A percentile compares a stretch with the other conserved stretches of the same genome.
phyloP scores from a whole-genome alignment of 2,113 vertebrate genomes.

The Pimephales promelas region DNA sequence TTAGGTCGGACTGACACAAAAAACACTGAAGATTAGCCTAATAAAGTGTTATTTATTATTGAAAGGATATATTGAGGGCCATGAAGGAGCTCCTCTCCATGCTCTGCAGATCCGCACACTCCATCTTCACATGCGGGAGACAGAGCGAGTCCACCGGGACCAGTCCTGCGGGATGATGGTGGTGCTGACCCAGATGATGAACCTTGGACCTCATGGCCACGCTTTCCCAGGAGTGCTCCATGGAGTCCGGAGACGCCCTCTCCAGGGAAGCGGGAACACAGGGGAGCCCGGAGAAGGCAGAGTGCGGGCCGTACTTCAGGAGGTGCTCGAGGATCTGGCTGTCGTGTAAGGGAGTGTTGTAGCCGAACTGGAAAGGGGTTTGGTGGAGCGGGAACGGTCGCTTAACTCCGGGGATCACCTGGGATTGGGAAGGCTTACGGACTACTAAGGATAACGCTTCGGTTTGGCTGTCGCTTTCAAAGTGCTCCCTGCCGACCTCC shows the following conservation, averaged over 20 bases:
- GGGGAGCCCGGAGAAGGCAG: conserved; percentile 66
- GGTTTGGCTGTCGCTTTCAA: conserved; percentile 69
- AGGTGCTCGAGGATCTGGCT: conserved; percentile 82
- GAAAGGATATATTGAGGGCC: conserved; percentile 90
- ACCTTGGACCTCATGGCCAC: conserved; percentile 75
- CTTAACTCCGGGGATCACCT: conserved; percentile 62
- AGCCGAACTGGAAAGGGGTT: conserved; percentile 71
- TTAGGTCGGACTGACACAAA: no score
- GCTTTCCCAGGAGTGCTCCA: conserved; percentile 77
- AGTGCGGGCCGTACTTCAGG: conserved; percentile 72
- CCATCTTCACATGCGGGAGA: conserved; percentile 79
- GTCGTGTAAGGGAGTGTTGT: conserved; percentile 73
- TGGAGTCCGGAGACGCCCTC: conserved; percentile 69
- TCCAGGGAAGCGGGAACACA: conserved; percentile 69
- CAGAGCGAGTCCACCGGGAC: conserved; percentile 70
- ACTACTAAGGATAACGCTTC: conserved; percentile 73
- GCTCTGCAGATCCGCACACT: conserved; percentile 73
- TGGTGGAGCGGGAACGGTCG: conserved; percentile 73
- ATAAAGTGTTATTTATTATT: no score
- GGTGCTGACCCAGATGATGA: conserved; percentile 79
- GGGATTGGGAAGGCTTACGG: conserved; percentile 69
- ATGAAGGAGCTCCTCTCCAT: conserved; percentile 72
- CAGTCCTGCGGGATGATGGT: conserved; percentile 64
- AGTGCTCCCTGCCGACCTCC: conserved; percentile 72
- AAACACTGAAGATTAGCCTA: no score